Conservation (phyloP, 2,888 invertebrate species). For the Podotricha telesiphe region DNA sequence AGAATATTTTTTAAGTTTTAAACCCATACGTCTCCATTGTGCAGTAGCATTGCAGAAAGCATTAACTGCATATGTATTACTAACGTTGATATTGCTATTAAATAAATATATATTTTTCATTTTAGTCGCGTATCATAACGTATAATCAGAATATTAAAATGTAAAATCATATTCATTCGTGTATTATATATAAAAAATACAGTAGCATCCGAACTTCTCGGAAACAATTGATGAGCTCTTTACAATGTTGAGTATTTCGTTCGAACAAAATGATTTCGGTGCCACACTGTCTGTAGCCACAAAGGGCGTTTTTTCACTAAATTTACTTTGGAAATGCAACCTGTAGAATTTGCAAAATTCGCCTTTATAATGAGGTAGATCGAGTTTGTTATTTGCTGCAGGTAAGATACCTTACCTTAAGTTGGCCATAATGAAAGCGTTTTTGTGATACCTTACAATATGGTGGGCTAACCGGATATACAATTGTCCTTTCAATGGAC, state of each 20-base stretch:
- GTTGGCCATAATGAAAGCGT: slow-evolving; percentile 65
- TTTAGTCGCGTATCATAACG: neutral
- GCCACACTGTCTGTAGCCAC: slow-evolving; percentile 80
- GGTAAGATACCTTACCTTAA: slow-evolving; percentile 36
- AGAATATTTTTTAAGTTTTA: too few relatives aligned
- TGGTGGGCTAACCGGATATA: slow-evolving; percentile 76
- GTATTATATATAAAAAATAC: slow-evolving; percentile 22
- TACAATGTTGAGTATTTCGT: slow-evolving; percentile 63
- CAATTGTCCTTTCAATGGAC: slow-evolving; percentile 65
- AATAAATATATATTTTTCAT: neutral
- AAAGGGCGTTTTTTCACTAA: slow-evolving; percentile 72
- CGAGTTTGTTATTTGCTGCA: slow-evolving; percentile 52
- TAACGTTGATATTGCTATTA: too few relatives aligned
- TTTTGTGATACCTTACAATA: slow-evolving; percentile 74
- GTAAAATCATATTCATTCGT: slow-evolving; percentile 29
- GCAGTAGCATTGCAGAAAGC: neutral
- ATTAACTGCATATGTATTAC: neutral
- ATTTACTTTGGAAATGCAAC: slow-evolving; percentile 75
- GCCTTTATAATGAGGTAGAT: slow-evolving; percentile 52
- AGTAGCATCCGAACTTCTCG: slow-evolving; percentile 60
- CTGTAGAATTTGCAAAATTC: slow-evolving; percentile 53
- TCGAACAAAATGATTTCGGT: slow-evolving; percentile 74
- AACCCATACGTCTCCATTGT: too few relatives aligned
- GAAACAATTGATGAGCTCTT: slow-evolving; percentile 66
- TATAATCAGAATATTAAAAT: slow-evolving; percentile 10